phyloP scores from a whole-genome alignment of 2,797 vertebrate species.

The Telmatherina bonti region DNA sequence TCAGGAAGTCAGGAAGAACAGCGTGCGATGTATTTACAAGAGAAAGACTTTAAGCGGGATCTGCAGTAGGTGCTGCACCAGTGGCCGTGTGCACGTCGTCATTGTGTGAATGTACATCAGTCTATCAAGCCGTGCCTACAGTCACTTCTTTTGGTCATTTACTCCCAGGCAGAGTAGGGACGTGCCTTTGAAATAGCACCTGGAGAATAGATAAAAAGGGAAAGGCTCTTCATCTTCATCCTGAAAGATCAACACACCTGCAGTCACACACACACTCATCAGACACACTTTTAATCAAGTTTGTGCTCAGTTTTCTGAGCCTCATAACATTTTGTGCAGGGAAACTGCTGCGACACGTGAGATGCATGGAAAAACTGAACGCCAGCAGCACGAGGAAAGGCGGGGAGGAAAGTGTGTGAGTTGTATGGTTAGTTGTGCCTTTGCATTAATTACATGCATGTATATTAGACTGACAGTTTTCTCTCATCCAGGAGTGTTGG shows the following conservation, averaged over 20 bases:
- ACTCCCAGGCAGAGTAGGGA: slow-evolving; percentile 66
- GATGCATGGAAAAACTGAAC: slow-evolving; percentile 28
- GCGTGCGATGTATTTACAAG: slow-evolving; percentile 5
- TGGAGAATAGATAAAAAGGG: slow-evolving; percentile 54
- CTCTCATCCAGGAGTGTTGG: slow-evolving; percentile 1
- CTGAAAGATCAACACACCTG: slow-evolving; percentile 48
- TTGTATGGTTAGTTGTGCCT: slow-evolving; percentile 37
- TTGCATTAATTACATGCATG: slow-evolving; percentile 47
- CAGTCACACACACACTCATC: slow-evolving; percentile 20
- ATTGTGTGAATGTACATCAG: slow-evolving; percentile 66
- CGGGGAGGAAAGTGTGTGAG: slow-evolving; percentile 16
- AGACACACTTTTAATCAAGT: slow-evolving; percentile 20
- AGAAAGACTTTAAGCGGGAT: slow-evolving; percentile 14
- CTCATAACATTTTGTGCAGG: slow-evolving; percentile 1
- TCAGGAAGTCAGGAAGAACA: slow-evolving; percentile 14
- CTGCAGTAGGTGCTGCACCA: slow-evolving; percentile 14
- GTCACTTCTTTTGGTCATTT: slow-evolving; percentile 70
- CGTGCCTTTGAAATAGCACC: slow-evolving; percentile 77
- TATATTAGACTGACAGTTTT: slow-evolving; percentile 19
- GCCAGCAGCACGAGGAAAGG: slow-evolving; percentile 13
- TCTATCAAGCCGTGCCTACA: slow-evolving; percentile 74
- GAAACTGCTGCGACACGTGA: slow-evolving; percentile 7
- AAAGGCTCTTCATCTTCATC: slow-evolving; percentile 54
- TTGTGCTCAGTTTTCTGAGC: slow-evolving; percentile 23
- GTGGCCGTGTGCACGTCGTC: slow-evolving; percentile 30